Evolutionary conservation across 2,113 vertebrate genomes (phyloP).

Genomic region (Lepisosteus osseus): DNA sequence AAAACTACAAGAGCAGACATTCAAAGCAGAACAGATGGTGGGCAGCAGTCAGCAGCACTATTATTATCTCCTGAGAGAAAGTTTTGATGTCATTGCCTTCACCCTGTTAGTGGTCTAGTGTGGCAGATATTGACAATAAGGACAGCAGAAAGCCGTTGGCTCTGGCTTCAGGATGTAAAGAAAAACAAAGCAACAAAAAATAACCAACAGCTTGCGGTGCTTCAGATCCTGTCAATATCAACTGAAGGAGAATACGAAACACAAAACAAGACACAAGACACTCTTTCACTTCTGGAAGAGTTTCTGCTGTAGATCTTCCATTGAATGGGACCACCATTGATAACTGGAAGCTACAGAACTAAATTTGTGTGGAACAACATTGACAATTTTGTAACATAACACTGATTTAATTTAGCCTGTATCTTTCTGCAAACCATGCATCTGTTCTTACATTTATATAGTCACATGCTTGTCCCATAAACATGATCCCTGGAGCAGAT

Average conservation of each 20-base stretch:
- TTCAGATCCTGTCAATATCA: neutral
- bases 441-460: conserved; percentile 3
- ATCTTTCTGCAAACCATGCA: conserved; percentile 9
- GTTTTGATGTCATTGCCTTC: conserved; percentile 1
- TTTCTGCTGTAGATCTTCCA: no score
- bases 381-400: neutral
- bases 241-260: neutral
- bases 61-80: neutral
- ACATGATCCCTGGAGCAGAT: conserved; percentile 7
- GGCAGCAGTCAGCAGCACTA: conserved; percentile 7
- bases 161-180: neutral
- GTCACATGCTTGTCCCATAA: conserved; percentile 16
- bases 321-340: no score
- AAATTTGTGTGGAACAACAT: no score
- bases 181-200: neutral
- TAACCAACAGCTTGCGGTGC: neutral
- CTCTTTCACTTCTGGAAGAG: neutral
- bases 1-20: neutral
- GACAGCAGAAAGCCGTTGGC: neutral
- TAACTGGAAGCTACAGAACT: no score
- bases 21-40: conserved; percentile 11
- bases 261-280: neutral
- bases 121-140: conserved; percentile 6
- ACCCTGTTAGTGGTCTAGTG: conserved; percentile 2
- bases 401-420: neutral